These are phyloP conservation scores for Augiades crinisus DNA, from an alignment of 2,888 invertebrate species.

Conservation along the genomic window DNA sequence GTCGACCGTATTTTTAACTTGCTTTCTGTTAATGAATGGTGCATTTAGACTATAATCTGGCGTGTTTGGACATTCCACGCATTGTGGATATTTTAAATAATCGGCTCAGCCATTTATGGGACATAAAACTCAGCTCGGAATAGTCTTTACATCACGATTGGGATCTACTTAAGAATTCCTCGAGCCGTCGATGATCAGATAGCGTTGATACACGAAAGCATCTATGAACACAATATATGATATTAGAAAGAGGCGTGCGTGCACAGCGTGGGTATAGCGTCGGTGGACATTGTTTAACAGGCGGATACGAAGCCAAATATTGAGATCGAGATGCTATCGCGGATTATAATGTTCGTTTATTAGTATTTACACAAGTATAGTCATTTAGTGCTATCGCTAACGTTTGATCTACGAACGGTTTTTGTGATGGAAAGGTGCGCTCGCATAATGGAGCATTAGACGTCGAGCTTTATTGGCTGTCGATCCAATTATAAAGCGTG, in stretches of 20 bases:
- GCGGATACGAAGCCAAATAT: slow-evolving; percentile 65
- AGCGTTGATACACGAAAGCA: slow-evolving; percentile 40
- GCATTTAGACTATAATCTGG: slow-evolving; percentile 21
- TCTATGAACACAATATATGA: slow-evolving; percentile 55
- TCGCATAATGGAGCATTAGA: slow-evolving; percentile 3
- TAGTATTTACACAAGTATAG: slow-evolving; percentile 69
- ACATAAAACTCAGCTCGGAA: slow-evolving; percentile 26
- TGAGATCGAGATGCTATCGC: slow-evolving; percentile 66
- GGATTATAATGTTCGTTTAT: slow-evolving; percentile 76
- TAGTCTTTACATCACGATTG: slow-evolving; percentile 30
- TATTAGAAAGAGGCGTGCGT: slow-evolving; percentile 58
- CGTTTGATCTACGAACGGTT: slow-evolving; percentile 37
- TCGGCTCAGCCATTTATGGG: slow-evolving; percentile 22
- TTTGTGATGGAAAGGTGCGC: slow-evolving; percentile 28
- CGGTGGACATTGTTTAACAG: slow-evolving; percentile 74
- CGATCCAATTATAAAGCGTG: slow-evolving; percentile 19
- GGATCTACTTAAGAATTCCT: slow-evolving; percentile 40
- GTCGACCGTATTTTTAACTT: slow-evolving; percentile 15
- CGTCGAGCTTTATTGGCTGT: slow-evolving; percentile 6
- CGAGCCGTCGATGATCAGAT: slow-evolving; percentile 55
- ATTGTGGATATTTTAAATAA: slow-evolving; percentile 27
- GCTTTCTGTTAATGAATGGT: slow-evolving; percentile 22
- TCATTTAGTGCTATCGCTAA: slow-evolving; percentile 44
- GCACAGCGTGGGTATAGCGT: slow-evolving; percentile 68
- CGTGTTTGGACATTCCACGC: slow-evolving; percentile 24